Percentiles rank a stretch among this genome's conserved stretches.
Evolutionary conservation across 2,113 vertebrate genomes (phyloP).

Genomic region (Eleginops maclovinus): DNA sequence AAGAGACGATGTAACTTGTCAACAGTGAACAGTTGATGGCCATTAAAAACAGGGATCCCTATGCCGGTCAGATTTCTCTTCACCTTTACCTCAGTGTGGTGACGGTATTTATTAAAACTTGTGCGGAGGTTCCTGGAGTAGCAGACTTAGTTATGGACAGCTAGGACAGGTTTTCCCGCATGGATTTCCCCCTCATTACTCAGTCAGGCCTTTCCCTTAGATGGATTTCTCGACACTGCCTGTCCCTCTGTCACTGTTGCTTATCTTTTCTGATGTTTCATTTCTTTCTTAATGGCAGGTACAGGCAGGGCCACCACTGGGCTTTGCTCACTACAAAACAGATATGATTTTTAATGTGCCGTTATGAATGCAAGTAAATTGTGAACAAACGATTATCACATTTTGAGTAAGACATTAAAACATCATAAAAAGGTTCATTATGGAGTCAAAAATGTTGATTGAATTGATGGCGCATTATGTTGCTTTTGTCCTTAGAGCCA

Average conservation of each 20-base stretch:
- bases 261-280: not conserved
- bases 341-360: not conserved
- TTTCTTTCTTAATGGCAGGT: not conserved
- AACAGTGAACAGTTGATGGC: constrained; percentile 54
- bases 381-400: constrained; percentile 13
- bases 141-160: constrained; percentile 33
- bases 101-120: too few species aligned
- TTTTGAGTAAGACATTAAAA: constrained; percentile 28
- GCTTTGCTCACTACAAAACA: not conserved
- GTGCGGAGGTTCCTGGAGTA: constrained; percentile 5
- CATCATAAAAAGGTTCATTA: constrained; percentile 4
- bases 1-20: constrained; percentile 41
- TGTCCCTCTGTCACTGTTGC: constrained; percentile 2
- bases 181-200: constrained; percentile 48
- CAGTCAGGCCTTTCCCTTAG: constrained; percentile 11
- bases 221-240: constrained; percentile 16
- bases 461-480: not conserved
- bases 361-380: not conserved
- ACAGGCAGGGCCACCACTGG: not conserved
- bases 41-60: constrained; percentile 62
- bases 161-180: constrained; percentile 14
- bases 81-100: too few species aligned
- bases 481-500: constrained; percentile 10
- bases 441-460: constrained; percentile 1
- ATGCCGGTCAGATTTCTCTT: constrained; percentile 52